phyloP scores from a whole-genome alignment of 2,113 vertebrate genomes.

The Lathamus discolor region DNA sequence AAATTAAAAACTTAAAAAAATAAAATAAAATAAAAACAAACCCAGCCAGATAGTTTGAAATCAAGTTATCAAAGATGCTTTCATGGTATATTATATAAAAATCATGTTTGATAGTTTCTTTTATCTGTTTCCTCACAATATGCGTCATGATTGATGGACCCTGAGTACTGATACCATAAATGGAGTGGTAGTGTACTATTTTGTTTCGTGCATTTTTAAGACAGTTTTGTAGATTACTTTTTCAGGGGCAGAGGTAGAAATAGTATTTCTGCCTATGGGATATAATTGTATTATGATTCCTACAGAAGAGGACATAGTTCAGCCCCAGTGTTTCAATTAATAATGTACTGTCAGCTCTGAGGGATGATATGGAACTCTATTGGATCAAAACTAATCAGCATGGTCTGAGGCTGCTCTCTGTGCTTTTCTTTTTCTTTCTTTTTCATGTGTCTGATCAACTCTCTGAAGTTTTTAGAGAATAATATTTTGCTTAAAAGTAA shows the following conservation, averaged over 20 bases:
- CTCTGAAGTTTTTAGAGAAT: background rate
- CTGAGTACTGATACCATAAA: rapidly evolving
- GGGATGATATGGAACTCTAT: background rate
- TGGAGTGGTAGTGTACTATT: background rate
- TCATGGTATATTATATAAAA: background rate
- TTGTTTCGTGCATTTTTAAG: background rate
- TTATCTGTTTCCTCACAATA: background rate
- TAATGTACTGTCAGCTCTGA: constrained; percentile 57
- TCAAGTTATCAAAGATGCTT: background rate
- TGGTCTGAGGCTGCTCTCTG: background rate
- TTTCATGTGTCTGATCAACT: background rate
- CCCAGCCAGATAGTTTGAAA: background rate
- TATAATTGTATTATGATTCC: constrained; percentile 38
- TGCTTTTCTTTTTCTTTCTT: background rate
- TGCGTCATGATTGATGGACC: background rate
- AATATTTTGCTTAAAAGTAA: constrained; percentile 25
- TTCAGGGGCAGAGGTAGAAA: constrained; percentile 45
- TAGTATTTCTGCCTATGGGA: constrained; percentile 54
- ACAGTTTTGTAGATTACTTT: constrained; percentile 33
- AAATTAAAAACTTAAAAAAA: constrained; percentile 47
- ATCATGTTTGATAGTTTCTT: background rate
- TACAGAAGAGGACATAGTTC: constrained; percentile 17
- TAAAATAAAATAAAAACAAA: background rate
- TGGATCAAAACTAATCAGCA: constrained; percentile 29
- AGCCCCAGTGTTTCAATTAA: constrained; percentile 62